phyloP scores from a whole-genome alignment of 2,113 vertebrate species.

The Burhinus oedicnemus region DNA sequence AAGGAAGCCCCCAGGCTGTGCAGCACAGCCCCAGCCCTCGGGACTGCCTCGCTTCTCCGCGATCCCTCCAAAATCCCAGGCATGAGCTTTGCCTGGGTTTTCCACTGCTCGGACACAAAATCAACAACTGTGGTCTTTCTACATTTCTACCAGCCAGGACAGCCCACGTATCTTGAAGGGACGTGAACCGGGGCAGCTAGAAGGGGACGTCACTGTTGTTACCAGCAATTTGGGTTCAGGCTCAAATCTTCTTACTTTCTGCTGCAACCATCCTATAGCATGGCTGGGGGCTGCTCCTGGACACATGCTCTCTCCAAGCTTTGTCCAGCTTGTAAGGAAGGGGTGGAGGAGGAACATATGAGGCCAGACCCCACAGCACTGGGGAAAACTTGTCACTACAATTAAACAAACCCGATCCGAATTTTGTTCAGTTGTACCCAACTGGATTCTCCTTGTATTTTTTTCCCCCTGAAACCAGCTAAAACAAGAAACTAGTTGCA shows the following conservation, averaged over 20 bases:
- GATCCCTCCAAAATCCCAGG: background rate
- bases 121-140: background rate
- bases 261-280: background rate
- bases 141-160: background rate
- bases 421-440: background rate
- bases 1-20: background rate
- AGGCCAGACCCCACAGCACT: background rate
- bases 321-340: background rate
- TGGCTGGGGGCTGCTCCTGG: background rate
- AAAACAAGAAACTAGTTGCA: background rate
- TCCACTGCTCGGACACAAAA: background rate
- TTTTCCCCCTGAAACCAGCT: background rate
- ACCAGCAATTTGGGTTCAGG: background rate
- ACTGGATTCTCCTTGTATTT: background rate
- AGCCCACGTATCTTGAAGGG: background rate
- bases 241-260: background rate
- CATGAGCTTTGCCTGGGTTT: background rate
- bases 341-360: background rate
- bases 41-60: fast-evolving
- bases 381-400: background rate
- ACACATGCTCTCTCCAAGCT: background rate
- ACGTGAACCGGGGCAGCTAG: background rate
- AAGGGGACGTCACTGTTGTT: background rate
- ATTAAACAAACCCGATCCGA: background rate
- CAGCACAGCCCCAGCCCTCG: background rate